These are phyloP conservation scores for Blomia tropicalis DNA, from an alignment of 2,888 invertebrate species.

Conservation along the genomic window DNA sequence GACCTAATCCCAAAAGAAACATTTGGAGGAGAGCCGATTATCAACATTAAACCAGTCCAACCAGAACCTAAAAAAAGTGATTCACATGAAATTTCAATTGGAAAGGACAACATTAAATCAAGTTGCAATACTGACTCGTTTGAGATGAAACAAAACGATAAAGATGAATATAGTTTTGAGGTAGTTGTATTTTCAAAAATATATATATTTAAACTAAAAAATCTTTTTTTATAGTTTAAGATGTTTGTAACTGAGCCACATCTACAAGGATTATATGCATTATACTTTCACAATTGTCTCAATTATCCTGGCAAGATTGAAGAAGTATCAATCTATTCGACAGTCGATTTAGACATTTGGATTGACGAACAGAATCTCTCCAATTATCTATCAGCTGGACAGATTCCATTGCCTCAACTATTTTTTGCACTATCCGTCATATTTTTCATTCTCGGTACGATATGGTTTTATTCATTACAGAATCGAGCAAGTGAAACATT, in stretches of 20 bases:
- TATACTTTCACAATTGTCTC: constrained; percentile 79
- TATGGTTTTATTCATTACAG: constrained; percentile 77
- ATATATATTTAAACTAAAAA: neutral
- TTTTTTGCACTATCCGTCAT: constrained; percentile 73
- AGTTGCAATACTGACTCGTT: neutral
- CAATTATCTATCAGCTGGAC: constrained; percentile 82
- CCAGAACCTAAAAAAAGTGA: no score
- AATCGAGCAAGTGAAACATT: constrained; percentile 54
- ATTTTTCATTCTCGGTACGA: constrained; percentile 70
- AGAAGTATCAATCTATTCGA: neutral
- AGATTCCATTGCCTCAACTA: constrained; percentile 81
- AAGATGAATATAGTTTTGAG: neutral
- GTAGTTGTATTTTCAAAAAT: neutral
- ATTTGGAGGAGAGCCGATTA: neutral
- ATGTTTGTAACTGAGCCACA: constrained; percentile 1
- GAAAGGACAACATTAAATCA: no score
- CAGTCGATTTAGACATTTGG: constrained; percentile 47
- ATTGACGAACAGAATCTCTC: constrained; percentile 66
- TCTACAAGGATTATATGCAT: constrained; percentile 70
- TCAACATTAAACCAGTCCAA: no score
- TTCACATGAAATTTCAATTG: no score
- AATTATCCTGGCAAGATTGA: neutral
- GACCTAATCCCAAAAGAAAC: neutral
- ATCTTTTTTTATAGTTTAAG: neutral
- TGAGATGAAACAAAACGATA: constrained; percentile 7